These are phyloP conservation scores for Acromyrmex charruanus DNA, from an alignment of 1,140 invertebrate genomes.

Conservation along the genomic window DNA sequence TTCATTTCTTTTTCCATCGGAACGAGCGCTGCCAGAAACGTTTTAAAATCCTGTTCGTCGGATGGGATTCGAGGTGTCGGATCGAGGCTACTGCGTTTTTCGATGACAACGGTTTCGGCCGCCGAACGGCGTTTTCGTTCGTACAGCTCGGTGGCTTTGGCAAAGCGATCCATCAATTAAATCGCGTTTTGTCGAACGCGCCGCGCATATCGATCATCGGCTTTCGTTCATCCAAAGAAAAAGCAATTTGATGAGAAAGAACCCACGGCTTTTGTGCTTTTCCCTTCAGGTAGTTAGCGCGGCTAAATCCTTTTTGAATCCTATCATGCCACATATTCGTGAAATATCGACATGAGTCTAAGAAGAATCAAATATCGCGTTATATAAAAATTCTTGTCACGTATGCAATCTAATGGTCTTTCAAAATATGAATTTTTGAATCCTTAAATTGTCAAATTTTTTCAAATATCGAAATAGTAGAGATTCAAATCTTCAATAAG, in stretches of 20 bases:
- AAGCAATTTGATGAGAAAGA: slow-evolving; percentile 24
- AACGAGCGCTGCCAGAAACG: slow-evolving; percentile 48
- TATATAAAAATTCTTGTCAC: slow-evolving; percentile 21
- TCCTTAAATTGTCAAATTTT: not conserved
- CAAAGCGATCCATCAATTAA: slow-evolving; percentile 59
- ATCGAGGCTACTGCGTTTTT: slow-evolving; percentile 51
- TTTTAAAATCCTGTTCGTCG: slow-evolving; percentile 62
- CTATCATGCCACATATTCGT: not conserved
- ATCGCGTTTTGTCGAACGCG: slow-evolving; percentile 49
- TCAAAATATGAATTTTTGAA: not conserved
- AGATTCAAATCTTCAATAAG: not conserved
- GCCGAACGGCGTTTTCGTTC: slow-evolving; percentile 44
- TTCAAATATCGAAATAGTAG: not conserved
- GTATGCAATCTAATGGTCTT: slow-evolving; percentile 2
- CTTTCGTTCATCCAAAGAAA: slow-evolving; percentile 43
- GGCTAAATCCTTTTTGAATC: slow-evolving; percentile 15
- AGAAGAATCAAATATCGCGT: not conserved
- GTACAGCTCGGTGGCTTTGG: slow-evolving; percentile 13
- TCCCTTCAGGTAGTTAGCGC: slow-evolving; percentile 1
- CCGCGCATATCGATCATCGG: slow-evolving; percentile 40
- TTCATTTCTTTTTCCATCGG: slow-evolving; percentile 44
- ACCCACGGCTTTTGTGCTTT: not conserved
- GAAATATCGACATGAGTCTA: not conserved
- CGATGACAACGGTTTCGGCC: slow-evolving; percentile 58
- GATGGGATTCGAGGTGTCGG: slow-evolving; percentile 54